These are phyloP conservation scores for Himantopus leucocephalus DNA, from an alignment of 2,113 vertebrate genomes.

Conservation along the genomic window DNA sequence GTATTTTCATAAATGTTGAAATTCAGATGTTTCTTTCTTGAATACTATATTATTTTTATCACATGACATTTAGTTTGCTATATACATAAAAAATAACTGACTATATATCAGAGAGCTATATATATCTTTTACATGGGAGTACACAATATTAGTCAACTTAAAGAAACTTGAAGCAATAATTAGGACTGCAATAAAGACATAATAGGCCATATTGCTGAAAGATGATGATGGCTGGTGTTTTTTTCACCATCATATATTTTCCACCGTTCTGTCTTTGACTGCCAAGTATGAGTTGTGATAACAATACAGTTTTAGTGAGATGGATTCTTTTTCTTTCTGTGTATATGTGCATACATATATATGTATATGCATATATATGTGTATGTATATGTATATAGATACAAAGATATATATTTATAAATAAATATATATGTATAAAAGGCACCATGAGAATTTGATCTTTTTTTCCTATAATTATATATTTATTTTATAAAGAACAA, in stretches of 20 bases:
- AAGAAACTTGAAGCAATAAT: background rate
- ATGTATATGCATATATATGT: no score
- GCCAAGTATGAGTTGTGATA: background rate
- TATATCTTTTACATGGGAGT: background rate
- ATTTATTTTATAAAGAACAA: background rate
- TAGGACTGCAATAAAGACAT: background rate
- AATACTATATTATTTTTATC: background rate
- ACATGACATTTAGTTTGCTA: background rate
- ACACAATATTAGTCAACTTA: background rate
- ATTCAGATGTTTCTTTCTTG: background rate
- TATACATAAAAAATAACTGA: background rate
- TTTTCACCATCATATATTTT: background rate
- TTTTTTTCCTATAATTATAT: background rate
- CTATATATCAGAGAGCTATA: background rate
- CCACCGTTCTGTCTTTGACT: background rate
- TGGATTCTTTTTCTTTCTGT: background rate
- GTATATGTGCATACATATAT: background rate
- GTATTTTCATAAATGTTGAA: background rate
- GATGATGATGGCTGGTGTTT: accelerated
- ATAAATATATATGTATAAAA: background rate
- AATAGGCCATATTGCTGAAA: background rate
- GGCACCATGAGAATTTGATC: background rate
- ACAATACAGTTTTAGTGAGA: background rate
- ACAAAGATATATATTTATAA: background rate
- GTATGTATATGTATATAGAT: no score